phyloP scores from a whole-genome alignment of 2,888 invertebrate genomes.

The Nezara viridula region DNA sequence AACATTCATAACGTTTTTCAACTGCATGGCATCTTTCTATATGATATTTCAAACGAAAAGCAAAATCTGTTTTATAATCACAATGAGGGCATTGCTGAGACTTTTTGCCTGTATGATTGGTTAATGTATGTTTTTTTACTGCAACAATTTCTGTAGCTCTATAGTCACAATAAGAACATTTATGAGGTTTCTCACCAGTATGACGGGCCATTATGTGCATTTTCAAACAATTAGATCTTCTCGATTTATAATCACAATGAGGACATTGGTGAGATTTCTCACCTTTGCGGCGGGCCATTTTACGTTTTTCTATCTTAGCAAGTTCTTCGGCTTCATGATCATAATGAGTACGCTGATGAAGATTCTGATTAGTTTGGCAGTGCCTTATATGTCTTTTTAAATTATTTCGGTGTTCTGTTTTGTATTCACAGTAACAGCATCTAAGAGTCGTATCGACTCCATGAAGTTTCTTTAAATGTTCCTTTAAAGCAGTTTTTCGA shows the following conservation, averaged over 20 bases:
- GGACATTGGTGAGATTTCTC: neutral
- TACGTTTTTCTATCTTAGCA: neutral
- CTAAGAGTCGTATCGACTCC: no score
- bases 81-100: neutral
- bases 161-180: neutral
- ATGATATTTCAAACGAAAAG: neutral
- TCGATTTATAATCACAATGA: neutral
- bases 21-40: neutral
- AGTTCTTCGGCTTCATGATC: neutral
- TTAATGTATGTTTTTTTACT: neutral
- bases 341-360: neutral
- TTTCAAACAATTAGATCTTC: neutral
- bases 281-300: neutral
- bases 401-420: no score
- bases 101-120: neutral
- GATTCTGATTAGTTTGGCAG: no score
- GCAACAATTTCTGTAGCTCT: neutral
- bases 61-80: neutral
- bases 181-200: neutral
- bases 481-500: neutral
- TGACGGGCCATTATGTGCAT: neutral
- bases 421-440: no score
- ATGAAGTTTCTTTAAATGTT: neutral
- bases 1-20: neutral
- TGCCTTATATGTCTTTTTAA: no score